phyloP scores from a whole-genome alignment of 2,797 vertebrate species.

The Enteromius argenteus region DNA sequence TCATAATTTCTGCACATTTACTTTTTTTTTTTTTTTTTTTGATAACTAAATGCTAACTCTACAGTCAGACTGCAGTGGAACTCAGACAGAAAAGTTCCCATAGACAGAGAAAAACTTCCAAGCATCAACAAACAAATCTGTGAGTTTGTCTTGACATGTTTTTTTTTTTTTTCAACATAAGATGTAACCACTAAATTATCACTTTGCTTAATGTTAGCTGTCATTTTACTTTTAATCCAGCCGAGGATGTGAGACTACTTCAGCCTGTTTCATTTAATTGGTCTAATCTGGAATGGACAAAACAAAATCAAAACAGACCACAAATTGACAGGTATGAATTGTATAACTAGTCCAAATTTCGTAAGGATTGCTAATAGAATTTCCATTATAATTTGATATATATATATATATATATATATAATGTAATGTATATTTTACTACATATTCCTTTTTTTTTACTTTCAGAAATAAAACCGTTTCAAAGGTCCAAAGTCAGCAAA shows the following conservation, averaged over 20 bases:
- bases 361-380: background rate
- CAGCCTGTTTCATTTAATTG: slow-evolving; percentile 46
- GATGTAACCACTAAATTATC: background rate
- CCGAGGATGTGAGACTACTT: slow-evolving; percentile 34
- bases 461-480: slow-evolving; percentile 19
- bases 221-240: slow-evolving; percentile 16
- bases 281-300: slow-evolving; percentile 42
- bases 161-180: background rate
- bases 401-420: too few species aligned
- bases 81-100: slow-evolving; percentile 15
- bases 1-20: background rate
- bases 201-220: background rate
- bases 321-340: slow-evolving; percentile 41
- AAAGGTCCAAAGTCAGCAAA: slow-evolving; percentile 26
- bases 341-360: background rate
- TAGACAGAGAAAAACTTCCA: slow-evolving; percentile 24
- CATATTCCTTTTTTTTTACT: background rate
- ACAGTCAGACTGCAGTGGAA: slow-evolving; percentile 17
- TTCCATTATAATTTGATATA: background rate
- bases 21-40: background rate
- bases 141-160: slow-evolving; percentile 19
- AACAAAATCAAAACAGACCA: slow-evolving; percentile 26
- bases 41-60: background rate
- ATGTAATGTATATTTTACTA: too few species aligned
- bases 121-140: slow-evolving; percentile 27